Evolutionary conservation across 35 echinoderm and acorn worm genomes (phyloP), one percentile per base, ranked within the genome.

Genomic region (Chiridota heheva): DNA sequence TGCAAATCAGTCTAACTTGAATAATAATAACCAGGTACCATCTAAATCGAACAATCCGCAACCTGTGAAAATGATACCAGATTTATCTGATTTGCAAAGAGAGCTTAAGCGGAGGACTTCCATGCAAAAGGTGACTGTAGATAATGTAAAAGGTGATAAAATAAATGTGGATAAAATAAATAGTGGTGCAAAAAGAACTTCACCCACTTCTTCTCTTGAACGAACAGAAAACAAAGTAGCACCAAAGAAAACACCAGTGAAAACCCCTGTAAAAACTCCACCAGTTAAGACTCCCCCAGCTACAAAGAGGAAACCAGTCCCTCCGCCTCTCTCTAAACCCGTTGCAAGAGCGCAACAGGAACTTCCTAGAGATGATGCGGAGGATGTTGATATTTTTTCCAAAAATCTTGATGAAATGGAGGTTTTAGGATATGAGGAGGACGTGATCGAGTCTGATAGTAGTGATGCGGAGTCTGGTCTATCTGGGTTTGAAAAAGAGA

Each of bases 401-500:
- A 80, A 84, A 42, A 85, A 98, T 29, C 65, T 91, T 34, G 95
- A 98, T 24, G 86, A 77, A 60, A 68, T 91, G 72, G 95, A 98
- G 36, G 51, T 77, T 33, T 47, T 63, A 8, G 90, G 30, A 24
- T 81, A 53, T 17, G 42, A 69, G 44, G 87, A 90, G 22, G 92
- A 90, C 44, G 69, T 80, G 1, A 83, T 90, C 7, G 76, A 86
- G 15, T 90, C 87, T 18, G 92, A 96, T 69, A 90, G 92, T 16
- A 88, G 85, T 35, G 81, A 86, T 4, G 68, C 88, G 57, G 89
- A 92, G 58, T 83, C 73, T 5, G 81, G 73, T 5, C 63, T 98
- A 4, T 88, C 84, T 36, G 95, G 88, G 1, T 98, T 98, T 68
- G 95, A 98, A 34, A 98, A 92, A 51, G 95, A 98, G 58, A 98